Base-by-base conservation (phyloP, 1,140 invertebrate genomes). In the Polypedilum pembai region DNA sequence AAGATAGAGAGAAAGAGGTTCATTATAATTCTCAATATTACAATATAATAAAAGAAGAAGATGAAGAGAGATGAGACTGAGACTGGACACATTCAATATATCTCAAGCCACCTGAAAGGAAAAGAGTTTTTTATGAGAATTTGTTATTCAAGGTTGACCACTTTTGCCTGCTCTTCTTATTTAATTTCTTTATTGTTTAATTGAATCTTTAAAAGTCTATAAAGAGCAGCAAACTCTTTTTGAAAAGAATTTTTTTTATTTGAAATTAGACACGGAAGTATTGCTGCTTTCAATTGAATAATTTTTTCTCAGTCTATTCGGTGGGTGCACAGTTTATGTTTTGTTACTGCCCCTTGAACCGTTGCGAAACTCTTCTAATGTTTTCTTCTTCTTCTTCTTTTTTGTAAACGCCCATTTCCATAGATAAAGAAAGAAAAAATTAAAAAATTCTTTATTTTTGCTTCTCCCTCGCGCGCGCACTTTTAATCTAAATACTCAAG, bases 401-500 rank as follows among this genome's bases (percentile, higher is more conserved):
- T 56, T 56, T 56, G 45, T 56, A n/a, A 33, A 56, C 45, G 45
- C 45, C 45, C 45, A 56, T 56, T 56, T 56, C 45, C 45, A 56
- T n/a, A 56, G 15, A 45, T 12, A 45, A 45, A 56, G 24, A 33
- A 33, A 33, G 5, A 5, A 33, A 5, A 33, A 33, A 33, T 33
- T 33, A 33, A 56, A 56, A 56, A 56, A 56, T 15, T n/a, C n/a
- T n/a, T n/a, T n/a, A 15, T 56, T 12, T n/a, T n/a, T n/a, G n/a
- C 12, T n/a, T 69, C 65, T 69, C 65, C 65, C 65, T 69, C 65
- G 20, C 65, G 65, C 8, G 8, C 17, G 65, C 65, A 21, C n/a
- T 56, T 56, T 56, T 69, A 69, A 69, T 69, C 65, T 18, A 69
- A 69, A 69, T 69, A 69, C 8, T 56, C 45, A 56, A n/a, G 45